Conservation (phyloP, 2,888 invertebrate species). For the Litoditis marina region DNA sequence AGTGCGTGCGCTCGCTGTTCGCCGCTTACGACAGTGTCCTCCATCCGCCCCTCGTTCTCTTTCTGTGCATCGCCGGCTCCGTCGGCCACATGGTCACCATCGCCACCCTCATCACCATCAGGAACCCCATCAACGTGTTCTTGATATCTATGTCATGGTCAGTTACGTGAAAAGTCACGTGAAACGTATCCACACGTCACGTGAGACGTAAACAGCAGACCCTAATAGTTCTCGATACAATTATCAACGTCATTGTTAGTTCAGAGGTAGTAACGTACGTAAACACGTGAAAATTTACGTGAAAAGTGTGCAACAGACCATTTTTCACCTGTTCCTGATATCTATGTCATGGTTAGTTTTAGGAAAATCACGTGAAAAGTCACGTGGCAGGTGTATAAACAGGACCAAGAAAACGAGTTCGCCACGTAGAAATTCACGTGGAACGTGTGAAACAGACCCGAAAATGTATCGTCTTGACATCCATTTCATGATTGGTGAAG, state of each 20-base stretch:
- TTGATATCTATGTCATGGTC: constrained; percentile 56
- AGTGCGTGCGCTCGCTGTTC: constrained; percentile 13
- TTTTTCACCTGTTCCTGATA: constrained; percentile 53
- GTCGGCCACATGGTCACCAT: constrained; percentile 45
- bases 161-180: constrained; percentile 11
- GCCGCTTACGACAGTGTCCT: constrained; percentile 38
- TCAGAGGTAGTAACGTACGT: no score
- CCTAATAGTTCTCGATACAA: no score
- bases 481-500: no score
- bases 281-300: no score
- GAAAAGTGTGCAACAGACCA: no score
- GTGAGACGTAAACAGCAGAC: no score
- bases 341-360: constrained; percentile 53
- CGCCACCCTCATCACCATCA: constrained; percentile 41
- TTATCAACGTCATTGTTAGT: constrained; percentile 58
- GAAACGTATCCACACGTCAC: no score
- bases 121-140: constrained; percentile 56
- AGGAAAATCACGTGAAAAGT: no score
- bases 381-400: no score
- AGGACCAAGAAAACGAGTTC: no score
- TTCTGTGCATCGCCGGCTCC: constrained; percentile 51
- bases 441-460: no score
- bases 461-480: constrained; percentile 52
- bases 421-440: no score
- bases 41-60: constrained; percentile 52